Percentiles rank a stretch among this genome's conserved stretches.
phyloP scores from a whole-genome alignment of 2,797 vertebrate genomes.

The Dryobates pubescens region DNA sequence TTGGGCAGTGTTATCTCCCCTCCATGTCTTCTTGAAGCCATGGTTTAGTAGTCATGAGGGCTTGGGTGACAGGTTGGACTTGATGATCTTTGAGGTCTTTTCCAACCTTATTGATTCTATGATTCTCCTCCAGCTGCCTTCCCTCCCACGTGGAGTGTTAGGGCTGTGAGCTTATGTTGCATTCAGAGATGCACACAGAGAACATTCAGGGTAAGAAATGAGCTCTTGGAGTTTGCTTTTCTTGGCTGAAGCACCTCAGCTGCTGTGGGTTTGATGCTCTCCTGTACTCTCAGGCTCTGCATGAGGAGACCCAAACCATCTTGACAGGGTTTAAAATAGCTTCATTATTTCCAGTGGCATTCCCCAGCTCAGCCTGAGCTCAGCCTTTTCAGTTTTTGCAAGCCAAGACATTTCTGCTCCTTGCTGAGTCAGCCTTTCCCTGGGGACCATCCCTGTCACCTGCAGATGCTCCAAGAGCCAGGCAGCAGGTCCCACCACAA shows the following conservation, averaged over 20 bases:
- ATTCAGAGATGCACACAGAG: fast-evolving
- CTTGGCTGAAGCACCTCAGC: neutral
- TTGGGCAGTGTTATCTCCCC: neutral
- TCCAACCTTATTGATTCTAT: no score
- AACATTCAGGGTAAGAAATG: fast-evolving
- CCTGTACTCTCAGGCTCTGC: neutral
- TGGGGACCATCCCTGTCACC: neutral
- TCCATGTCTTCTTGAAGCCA: no score
- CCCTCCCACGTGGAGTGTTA: fast-evolving
- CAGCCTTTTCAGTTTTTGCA: neutral
- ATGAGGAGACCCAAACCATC: neutral
- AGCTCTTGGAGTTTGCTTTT: neutral
- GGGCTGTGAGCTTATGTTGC: neutral
- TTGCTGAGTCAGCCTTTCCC: neutral
- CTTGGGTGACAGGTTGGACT: no score
- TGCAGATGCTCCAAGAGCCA: neutral
- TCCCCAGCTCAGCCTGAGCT: neutral
- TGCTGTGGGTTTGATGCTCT: neutral
- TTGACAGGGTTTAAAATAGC: neutral
- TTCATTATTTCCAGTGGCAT: neutral
- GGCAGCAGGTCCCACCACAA: fast-evolving
- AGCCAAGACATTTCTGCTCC: neutral
- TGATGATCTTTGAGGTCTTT: no score
- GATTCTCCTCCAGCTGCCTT: neutral
- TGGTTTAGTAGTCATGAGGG: no score